Evolutionary conservation across 1,140 invertebrate species (phyloP).

Genomic region (Eriosoma lanigerum): DNA sequence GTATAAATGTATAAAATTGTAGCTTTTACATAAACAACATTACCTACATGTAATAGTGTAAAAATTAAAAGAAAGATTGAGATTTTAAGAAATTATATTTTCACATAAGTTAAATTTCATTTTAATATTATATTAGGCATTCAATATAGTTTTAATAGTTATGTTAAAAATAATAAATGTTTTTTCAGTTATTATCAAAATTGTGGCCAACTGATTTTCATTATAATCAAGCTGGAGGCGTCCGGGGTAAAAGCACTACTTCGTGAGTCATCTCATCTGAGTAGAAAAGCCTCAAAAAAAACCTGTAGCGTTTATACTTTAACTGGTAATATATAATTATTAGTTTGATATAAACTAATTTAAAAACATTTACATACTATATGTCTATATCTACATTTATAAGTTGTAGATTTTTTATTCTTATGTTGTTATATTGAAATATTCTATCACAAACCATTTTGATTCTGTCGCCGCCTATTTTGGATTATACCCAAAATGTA

Average conservation of each 20-base stretch:
- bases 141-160: too few relatives aligned
- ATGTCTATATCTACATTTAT: background rate
- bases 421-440: slow-evolving; percentile 37
- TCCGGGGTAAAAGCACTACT: slow-evolving; percentile 40
- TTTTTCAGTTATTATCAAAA: slow-evolving; percentile 36
- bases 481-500: slow-evolving; percentile 4
- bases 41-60: too few relatives aligned
- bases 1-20: too few relatives aligned
- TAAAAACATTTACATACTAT: background rate
- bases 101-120: too few relatives aligned
- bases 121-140: too few relatives aligned
- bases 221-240: slow-evolving; percentile 50
- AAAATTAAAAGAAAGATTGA: too few relatives aligned
- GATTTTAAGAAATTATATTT: too few relatives aligned
- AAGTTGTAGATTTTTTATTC: background rate
- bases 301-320: slow-evolving; percentile 40
- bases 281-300: slow-evolving; percentile 41
- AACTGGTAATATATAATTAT: slow-evolving; percentile 44
- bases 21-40: too few relatives aligned
- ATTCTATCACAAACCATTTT: slow-evolving; percentile 37
- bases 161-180: background rate
- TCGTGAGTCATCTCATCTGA: slow-evolving; percentile 49
- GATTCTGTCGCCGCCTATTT: slow-evolving; percentile 12
- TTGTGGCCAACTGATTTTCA: slow-evolving; percentile 32
- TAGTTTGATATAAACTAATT: background rate